Percentiles rank a stretch among this genome's conserved stretches.
Evolutionary conservation across 2,113 vertebrate genomes (phyloP).

Genomic region (Nansenia antarctica): DNA sequence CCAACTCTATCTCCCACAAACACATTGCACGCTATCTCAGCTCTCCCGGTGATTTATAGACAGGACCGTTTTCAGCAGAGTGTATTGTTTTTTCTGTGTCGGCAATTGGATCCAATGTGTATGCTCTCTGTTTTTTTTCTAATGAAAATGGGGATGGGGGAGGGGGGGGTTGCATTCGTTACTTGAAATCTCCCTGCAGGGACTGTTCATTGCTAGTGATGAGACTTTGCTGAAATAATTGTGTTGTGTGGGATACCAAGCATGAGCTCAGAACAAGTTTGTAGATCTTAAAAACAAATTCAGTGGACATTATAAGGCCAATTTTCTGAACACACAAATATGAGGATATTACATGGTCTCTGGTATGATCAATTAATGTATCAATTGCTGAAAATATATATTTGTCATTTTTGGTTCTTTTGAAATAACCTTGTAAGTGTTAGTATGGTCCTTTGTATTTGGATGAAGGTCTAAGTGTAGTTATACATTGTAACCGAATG

Average conservation of each 20-base stretch:
- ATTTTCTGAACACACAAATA: not conserved
- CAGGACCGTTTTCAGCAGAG: conserved; percentile 21
- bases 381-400: too few relatives aligned
- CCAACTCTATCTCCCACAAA: conserved; percentile 70
- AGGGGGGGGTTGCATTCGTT: not conserved
- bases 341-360: too few relatives aligned
- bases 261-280: conserved; percentile 3
- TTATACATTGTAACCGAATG: too few relatives aligned
- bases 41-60: conserved; percentile 63
- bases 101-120: conserved; percentile 38
- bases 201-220: not conserved
- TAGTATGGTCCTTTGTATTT: too few relatives aligned
- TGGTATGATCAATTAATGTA: too few relatives aligned
- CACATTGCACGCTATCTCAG: conserved; percentile 64
- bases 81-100: conserved; percentile 50
- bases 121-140: conserved; percentile 30
- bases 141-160: conserved; percentile 12
- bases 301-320: not conserved
- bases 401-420: too few relatives aligned
- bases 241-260: not conserved
- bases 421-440: too few relatives aligned
- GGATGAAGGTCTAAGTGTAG: too few relatives aligned
- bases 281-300: not conserved
- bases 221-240: conserved; percentile 4
- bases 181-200: not conserved